These are phyloP conservation scores for Psittacula derbiana DNA, from an alignment of 2,797 vertebrate species.

Conservation along the genomic window DNA sequence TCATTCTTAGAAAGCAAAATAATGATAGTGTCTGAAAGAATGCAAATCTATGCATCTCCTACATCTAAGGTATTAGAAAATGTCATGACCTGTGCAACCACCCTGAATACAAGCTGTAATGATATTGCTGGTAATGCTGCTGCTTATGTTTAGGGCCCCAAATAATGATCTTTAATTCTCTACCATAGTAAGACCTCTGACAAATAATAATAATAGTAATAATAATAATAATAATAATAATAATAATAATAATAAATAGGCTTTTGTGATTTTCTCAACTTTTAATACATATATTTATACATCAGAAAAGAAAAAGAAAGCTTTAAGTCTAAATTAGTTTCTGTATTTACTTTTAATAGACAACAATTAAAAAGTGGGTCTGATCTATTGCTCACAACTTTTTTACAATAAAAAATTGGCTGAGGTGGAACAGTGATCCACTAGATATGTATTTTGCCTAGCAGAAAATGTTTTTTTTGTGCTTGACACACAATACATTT, in stretches of 20 bases:
- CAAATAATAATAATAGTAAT: neutral
- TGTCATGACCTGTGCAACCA: fast-evolving
- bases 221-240: neutral
- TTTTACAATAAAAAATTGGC: neutral
- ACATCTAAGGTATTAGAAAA: neutral
- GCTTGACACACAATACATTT: neutral
- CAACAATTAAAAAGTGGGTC: neutral
- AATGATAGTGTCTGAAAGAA: neutral
- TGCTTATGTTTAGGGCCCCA: fast-evolving
- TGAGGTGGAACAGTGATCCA: neutral
- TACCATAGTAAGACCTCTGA: neutral
- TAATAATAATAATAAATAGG: neutral
- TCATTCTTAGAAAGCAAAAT: neutral
- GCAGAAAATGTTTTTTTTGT: neutral
- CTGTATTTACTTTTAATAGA: neutral
- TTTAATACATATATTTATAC: neutral
- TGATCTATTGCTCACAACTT: neutral
- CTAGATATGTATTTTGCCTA: neutral
- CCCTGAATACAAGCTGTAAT: neutral
- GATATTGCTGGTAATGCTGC: neutral
- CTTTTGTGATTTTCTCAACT: neutral
- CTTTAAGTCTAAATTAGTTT: neutral
- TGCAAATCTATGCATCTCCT: neutral
- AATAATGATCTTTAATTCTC: neutral
- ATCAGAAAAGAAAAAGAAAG: neutral